A percentile compares a stretch with the other conserved stretches of the same genome.
These are phyloP conservation scores for Pelecanoides urinatrix DNA, from an alignment of 2,113 vertebrate species.

Conservation along the genomic window DNA sequence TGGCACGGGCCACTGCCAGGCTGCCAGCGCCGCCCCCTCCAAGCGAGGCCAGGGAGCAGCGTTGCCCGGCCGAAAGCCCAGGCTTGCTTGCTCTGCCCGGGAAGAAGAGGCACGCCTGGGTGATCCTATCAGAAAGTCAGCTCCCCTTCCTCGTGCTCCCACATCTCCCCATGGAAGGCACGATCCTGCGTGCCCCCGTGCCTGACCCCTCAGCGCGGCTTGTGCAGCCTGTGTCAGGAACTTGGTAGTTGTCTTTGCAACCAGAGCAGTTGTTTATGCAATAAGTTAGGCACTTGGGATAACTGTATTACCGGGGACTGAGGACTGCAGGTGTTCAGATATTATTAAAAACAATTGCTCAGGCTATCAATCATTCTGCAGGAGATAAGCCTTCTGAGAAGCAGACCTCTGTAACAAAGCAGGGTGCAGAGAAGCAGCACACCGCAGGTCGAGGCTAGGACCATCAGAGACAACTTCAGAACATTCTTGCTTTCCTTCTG, in stretches of 20 bases:
- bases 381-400: not conserved
- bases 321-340: not conserved
- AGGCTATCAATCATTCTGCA: not conserved
- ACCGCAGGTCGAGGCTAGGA: not conserved
- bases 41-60: accelerated
- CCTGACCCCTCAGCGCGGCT: not conserved
- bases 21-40: accelerated
- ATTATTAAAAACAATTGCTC: not conserved
- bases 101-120: not conserved
- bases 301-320: not conserved
- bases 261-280: not conserved
- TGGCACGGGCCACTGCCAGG: accelerated
- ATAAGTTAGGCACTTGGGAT: not conserved
- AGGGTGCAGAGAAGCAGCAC: not conserved
- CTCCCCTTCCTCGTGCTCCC: not conserved
- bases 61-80: not conserved
- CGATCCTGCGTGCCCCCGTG: not conserved
- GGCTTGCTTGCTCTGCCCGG: not conserved
- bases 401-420: not conserved
- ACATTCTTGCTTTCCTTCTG: not conserved
- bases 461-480: not conserved
- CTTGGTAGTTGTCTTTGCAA: not conserved
- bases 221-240: not conserved
- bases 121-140: not conserved
- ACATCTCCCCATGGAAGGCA: not conserved